Percentiles rank a stretch among this genome's conserved stretches.
phyloP scores from a whole-genome alignment of 2,888 invertebrate genomes.

The Clivina fossor region DNA sequence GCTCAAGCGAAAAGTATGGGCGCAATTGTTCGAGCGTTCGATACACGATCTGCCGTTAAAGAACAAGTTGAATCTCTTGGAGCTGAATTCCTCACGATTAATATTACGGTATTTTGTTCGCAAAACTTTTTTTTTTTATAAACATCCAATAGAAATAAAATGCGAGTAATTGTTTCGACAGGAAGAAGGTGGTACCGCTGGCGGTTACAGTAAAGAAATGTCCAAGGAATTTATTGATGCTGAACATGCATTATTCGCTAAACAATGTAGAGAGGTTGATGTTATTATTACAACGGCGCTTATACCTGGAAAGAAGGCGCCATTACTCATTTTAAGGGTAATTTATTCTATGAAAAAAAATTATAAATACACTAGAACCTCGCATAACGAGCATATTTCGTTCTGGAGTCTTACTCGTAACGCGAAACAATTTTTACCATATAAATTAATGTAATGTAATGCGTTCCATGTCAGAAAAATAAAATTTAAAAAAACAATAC shows the following conservation, averaged over 20 bases:
- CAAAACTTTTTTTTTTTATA: slow-evolving; percentile 10
- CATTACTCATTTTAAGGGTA: slow-evolving; percentile 77
- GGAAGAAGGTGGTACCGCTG: slow-evolving; percentile 72
- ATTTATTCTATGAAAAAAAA: slow-evolving; percentile 14
- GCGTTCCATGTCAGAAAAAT: no score
- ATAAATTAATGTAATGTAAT: no score
- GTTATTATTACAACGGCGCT: slow-evolving; percentile 87
- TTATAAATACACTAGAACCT: no score
- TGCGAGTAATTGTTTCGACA: no score
- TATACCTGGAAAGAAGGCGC: slow-evolving; percentile 85
- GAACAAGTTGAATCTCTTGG: slow-evolving; percentile 87
- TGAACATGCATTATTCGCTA: slow-evolving; percentile 83
- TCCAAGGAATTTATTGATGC: slow-evolving; percentile 82
- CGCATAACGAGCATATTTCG: no score
- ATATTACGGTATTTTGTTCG: slow-evolving; percentile 73
- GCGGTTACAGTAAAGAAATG: slow-evolving; percentile 86
- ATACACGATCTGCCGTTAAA: slow-evolving; percentile 79
- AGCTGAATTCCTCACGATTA: slow-evolving; percentile 82
- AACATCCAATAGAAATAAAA: no score
- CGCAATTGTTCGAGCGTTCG: slow-evolving; percentile 85
- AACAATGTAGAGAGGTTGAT: slow-evolving; percentile 82
- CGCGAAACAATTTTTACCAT: no score
- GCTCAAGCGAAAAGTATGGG: slow-evolving; percentile 88
- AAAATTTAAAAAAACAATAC: no score
- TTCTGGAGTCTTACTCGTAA: no score